Base-by-base conservation (phyloP, 1,140 invertebrate species). In the Brachionus manjavacas region DNA sequence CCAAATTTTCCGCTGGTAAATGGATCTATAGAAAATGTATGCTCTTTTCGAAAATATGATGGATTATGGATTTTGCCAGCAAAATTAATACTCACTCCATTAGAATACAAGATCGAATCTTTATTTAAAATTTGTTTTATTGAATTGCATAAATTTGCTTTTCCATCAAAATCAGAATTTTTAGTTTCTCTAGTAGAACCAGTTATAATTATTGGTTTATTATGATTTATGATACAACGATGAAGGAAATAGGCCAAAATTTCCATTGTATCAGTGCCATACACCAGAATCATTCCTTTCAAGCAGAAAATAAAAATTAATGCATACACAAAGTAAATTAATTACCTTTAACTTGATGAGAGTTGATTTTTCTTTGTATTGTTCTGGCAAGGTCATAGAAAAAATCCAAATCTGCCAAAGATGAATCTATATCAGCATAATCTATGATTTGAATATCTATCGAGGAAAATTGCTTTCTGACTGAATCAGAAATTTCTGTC, bases 51-150 rank as follows among this genome's bases (percentile, higher is more conserved):
- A 25, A 78, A 39, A 78, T 46, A 78, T 12, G 74, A 25, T n/a
- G 74, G 74, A n/a, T 28, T 78, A 52, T 78, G 74, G 39, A 78
- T 78, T 52, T 78, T 78, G 14, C 46, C 46, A 52, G 74, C 74
- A 41, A 78, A 78, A 78, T 78, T 78, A 8, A 78, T 78, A 3
- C 28, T 46, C 2, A 78, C 74, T 12, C 74, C 74, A 41, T 52
- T 78, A n/a, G 31, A 31, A 14, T 78, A 78, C n/a, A 39, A 7
- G 8, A 11, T 43, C 6, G 28, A 41, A 14, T 43, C 74, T 52
- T 43, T 41, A 43, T 78, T 78, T 25, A 46, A n/a, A 43, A 78
- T 41, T 78, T 78, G 74, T 78, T 43, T 78, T 78, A 78, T 78
- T 52, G 74, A 78, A 25, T 78, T 78, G 20, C 20, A 25, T 28